Percentiles rank a stretch among this genome's conserved stretches.
Evolutionary conservation across 2,797 vertebrate species (phyloP).

Genomic region (Hyperoplus immaculatus): DNA sequence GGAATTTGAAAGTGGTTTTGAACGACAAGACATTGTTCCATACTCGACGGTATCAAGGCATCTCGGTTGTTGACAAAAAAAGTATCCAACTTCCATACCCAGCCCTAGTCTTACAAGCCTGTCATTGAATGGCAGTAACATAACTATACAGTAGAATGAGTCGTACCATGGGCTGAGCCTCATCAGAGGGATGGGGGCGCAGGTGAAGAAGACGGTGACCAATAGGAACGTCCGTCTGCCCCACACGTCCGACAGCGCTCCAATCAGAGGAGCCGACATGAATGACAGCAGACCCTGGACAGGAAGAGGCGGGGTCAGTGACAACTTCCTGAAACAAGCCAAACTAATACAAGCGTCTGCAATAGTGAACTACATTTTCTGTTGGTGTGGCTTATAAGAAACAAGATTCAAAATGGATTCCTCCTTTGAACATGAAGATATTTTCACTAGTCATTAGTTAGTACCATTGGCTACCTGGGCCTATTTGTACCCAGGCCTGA

Average conservation of each 20-base stretch:
- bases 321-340: not conserved
- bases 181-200: conserved; percentile 93
- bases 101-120: not conserved
- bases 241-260: conserved; percentile 93
- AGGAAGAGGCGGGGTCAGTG: conserved; percentile 3
- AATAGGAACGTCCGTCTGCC: conserved; percentile 92
- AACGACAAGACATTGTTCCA: too few relatives aligned
- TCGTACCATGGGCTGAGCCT: conserved; percentile 91
- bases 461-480: not conserved
- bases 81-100: too few relatives aligned
- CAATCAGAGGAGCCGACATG: conserved; percentile 93
- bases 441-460: not conserved
- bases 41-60: too few relatives aligned
- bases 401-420: not conserved
- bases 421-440: not conserved
- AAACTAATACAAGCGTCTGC: not conserved
- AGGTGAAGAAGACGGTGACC: conserved; percentile 94
- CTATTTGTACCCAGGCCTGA: too few relatives aligned
- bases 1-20: too few relatives aligned
- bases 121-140: not conserved
- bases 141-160: not conserved
- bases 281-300: conserved; percentile 91
- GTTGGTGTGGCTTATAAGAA: not conserved
- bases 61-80: too few relatives aligned
- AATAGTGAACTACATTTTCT: conserved; percentile 3